Percentiles rank a stretch among this genome's conserved stretches.
These are phyloP conservation scores for Pseudonaja textilis DNA, from an alignment of 2,113 vertebrate genomes.

Conservation along the genomic window DNA sequence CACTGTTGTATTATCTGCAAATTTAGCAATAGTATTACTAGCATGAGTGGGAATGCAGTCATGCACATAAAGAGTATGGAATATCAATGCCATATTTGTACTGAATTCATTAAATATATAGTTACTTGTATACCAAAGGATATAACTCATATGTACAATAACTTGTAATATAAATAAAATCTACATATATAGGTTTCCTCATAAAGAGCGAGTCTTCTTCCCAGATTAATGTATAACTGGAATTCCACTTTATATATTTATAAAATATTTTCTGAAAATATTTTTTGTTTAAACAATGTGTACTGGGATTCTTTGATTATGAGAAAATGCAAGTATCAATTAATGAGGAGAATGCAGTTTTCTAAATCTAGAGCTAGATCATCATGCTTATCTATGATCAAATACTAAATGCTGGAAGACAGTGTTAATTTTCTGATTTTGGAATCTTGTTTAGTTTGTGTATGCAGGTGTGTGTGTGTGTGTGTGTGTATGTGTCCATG, in stretches of 20 bases:
- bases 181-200: background rate
- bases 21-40: no score
- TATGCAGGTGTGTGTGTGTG: background rate
- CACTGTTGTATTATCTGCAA: no score
- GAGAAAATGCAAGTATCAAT: background rate
- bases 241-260: background rate
- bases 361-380: background rate
- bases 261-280: background rate
- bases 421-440: background rate
- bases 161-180: background rate
- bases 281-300: background rate
- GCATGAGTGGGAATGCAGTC: no score
- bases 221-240: background rate
- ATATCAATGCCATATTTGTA: background rate
- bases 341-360: background rate
- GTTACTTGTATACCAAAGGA: background rate
- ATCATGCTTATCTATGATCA: background rate
- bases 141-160: background rate
- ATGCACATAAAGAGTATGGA: background rate
- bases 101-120: background rate
- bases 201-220: background rate
- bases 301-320: background rate
- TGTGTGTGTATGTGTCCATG: background rate
- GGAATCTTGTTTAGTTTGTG: background rate
- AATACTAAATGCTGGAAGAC: background rate